Base-by-base conservation (phyloP, 2,888 invertebrate genomes). In the Cheilosia urbana region DNA sequence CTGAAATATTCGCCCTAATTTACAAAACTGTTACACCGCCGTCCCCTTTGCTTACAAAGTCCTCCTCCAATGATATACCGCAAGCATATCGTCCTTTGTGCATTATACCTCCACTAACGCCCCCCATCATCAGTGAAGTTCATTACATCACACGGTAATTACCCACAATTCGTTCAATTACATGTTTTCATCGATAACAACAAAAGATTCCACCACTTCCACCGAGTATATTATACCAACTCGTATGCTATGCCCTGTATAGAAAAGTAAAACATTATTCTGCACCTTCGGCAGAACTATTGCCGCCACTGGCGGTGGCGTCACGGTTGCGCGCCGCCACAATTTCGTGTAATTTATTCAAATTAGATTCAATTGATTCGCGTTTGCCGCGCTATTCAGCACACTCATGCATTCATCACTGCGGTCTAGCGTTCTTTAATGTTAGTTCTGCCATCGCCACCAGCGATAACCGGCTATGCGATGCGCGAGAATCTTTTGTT, bases 311-410 rank as follows among this genome's bases (percentile, higher is more conserved):
- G 40, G 49, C 45, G 37, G 4, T 30, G 42, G 63, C 79, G 75
- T 66, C 81, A 68, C n/a, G 27, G 15, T 55, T 66, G 30, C 49
- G 60, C 69, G 65, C 73, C 79, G 69, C 80, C 75, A 75, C 60
- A 84, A 80, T 75, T 84, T 76, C 49, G 68, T 62, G 66, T 76
- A 85, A 85, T 77, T 85, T 81, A 85, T 85, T 80, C 63, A 81
- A 81, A 85, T 85, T 85, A 69, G 76, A 80, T 80, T 85, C 81
- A 85, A 85, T 85, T 85, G 81, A 81, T 80, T 84, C 80, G 45
- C 11, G 53, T 62, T 27, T 11, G 30, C 27, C 34, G 5, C 55
- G 4, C 30, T 17, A 21, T 27, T n/a, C 11, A 30, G 40, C 24
- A 57, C 6, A 57, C 34, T 21, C 63, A 45, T 53, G 47, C 45